Evolutionary conservation across 2,797 vertebrate species (phyloP).

Genomic region (Aplochiton taeniatus): DNA sequence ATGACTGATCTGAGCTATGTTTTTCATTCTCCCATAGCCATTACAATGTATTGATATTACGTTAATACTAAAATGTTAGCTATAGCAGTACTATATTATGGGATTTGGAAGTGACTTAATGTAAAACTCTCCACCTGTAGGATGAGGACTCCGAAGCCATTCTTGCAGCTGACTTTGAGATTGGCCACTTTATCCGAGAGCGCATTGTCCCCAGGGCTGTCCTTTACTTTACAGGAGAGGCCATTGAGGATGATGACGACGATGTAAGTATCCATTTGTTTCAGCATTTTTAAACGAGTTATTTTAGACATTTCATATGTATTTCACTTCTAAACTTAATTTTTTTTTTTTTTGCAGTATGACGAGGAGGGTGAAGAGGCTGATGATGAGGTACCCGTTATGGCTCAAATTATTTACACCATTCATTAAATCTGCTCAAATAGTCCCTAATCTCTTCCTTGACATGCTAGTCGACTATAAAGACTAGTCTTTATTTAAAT

Average conservation of each 20-base stretch:
- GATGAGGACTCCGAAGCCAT: constrained; percentile 96
- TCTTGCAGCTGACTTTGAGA: constrained; percentile 96
- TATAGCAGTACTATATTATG: not conserved
- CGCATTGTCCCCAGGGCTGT: constrained; percentile 95
- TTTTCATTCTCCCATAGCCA: no score
- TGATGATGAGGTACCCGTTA: constrained; percentile 86
- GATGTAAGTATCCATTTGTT: constrained; percentile 81
- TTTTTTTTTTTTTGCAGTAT: constrained; percentile 78
- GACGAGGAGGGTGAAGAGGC: constrained; percentile 98
- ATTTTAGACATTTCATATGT: no score
- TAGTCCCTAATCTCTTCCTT: no score
- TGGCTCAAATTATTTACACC: no score
- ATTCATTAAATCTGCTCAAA: no score
- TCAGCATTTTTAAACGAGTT: no score
- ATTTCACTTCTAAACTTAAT: constrained; percentile 9
- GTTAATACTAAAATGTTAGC: no score
- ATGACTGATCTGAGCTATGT: no score
- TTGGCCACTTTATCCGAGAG: constrained; percentile 96
- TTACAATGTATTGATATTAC: no score
- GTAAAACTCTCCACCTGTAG: constrained; percentile 59
- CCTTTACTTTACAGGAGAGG: constrained; percentile 98
- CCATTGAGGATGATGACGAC: constrained; percentile 98
- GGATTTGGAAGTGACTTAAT: not conserved
- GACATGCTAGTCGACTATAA: no score
- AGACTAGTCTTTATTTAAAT: no score